Evolutionary conservation across 2,113 vertebrate species (phyloP).

Genomic region (Anhinga rufa): DNA sequence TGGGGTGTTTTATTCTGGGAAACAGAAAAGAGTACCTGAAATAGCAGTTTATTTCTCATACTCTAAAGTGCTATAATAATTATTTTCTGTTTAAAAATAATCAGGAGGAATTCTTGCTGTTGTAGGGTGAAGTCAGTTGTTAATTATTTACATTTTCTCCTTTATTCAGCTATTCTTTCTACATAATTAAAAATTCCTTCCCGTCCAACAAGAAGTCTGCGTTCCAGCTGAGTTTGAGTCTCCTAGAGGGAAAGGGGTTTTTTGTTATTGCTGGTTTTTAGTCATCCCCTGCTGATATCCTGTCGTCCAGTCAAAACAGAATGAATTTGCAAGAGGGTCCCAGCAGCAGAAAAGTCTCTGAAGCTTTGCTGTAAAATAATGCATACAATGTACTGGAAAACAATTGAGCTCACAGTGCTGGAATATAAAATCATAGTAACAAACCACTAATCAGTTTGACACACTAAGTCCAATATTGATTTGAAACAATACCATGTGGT

Average conservation of each 20-base stretch:
- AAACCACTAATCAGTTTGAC: background rate
- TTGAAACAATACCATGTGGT: background rate
- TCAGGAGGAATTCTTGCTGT: background rate
- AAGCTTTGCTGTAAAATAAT: slow-evolving; percentile 23
- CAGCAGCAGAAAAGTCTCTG: background rate
- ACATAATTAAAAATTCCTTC: slow-evolving; percentile 36
- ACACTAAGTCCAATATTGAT: background rate
- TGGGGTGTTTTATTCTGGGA: background rate
- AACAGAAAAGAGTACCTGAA: background rate
- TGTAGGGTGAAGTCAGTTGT: background rate
- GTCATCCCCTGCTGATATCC: slow-evolving; percentile 35
- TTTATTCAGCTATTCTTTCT: slow-evolving; percentile 7
- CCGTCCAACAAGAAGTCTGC: background rate
- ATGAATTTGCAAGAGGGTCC: background rate
- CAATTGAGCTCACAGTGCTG: background rate
- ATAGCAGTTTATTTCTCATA: background rate
- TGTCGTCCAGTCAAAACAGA: background rate
- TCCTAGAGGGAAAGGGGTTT: background rate
- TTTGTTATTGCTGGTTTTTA: slow-evolving; percentile 23
- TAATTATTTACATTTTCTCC: slow-evolving; percentile 24
- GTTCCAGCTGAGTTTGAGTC: slow-evolving; percentile 31
- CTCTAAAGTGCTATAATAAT: background rate
- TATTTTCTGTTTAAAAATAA: background rate
- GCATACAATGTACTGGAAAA: background rate
- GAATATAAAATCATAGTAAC: background rate